A percentile compares a stretch with the other conserved stretches of the same genome.
Evolutionary conservation across 2,113 vertebrate genomes (phyloP).

Genomic region (Prinia subflava): DNA sequence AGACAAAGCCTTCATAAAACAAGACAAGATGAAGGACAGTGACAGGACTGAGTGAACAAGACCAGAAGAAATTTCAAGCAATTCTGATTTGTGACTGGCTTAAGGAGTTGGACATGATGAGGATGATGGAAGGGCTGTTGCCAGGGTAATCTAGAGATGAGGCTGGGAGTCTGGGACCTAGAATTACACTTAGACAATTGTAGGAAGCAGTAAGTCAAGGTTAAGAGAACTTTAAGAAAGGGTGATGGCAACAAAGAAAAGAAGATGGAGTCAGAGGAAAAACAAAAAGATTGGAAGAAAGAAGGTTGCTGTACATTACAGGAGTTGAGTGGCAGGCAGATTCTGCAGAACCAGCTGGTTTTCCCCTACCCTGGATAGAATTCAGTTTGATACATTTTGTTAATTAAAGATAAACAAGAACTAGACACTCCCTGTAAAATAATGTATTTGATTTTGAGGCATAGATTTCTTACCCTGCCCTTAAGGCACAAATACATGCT

Average conservation of each 20-base stretch:
- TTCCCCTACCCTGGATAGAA: not conserved
- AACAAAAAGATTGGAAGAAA: not conserved
- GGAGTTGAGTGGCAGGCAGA: not conserved
- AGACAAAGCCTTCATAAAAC: not conserved
- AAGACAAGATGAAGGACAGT: not conserved
- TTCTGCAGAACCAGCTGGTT: not conserved
- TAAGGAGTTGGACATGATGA: not conserved
- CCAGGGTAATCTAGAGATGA: constrained; percentile 22
- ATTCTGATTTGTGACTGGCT: not conserved
- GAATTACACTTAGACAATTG: not conserved
- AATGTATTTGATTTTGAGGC: not conserved
- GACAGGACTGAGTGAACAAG: not conserved
- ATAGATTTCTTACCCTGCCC: not conserved
- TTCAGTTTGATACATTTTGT: not conserved
- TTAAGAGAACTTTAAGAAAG: constrained; percentile 9
- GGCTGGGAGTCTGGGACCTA: not conserved
- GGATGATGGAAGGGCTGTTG: constrained; percentile 4
- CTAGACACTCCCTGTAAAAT: not conserved
- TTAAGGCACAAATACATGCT: not conserved
- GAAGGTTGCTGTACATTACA: not conserved
- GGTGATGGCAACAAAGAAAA: not conserved
- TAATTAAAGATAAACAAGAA: not conserved
- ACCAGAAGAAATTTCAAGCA: not conserved
- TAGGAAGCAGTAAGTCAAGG: constrained; percentile 9
- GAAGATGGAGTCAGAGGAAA: not conserved